These are phyloP conservation scores for Zaprionus africanus DNA, from an alignment of 1,140 invertebrate genomes.

Conservation along the genomic window DNA sequence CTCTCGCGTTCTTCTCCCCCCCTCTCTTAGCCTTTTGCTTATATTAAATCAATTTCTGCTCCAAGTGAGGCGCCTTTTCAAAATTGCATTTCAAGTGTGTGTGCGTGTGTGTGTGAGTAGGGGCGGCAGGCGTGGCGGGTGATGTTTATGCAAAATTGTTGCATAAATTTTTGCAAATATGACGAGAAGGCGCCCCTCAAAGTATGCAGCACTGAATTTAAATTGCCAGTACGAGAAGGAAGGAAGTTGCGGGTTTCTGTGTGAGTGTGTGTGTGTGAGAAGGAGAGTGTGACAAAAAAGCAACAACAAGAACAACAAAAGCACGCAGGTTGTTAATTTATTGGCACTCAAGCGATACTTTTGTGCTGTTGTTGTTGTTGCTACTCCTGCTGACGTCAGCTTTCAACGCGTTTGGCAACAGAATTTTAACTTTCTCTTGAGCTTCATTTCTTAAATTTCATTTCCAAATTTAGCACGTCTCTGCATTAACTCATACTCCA, in stretches of 20 bases:
- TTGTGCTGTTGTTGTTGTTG: slow-evolving; percentile 7
- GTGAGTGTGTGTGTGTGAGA: slow-evolving; percentile 6
- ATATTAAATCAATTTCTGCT: slow-evolving; percentile 50
- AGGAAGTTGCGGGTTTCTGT: slow-evolving; percentile 5
- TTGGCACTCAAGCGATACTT: slow-evolving; percentile 24
- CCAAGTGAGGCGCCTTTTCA: slow-evolving; percentile 16
- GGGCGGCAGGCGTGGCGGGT: slow-evolving; percentile 1
- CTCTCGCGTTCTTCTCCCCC: not conserved
- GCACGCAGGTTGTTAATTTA: slow-evolving; percentile 39
- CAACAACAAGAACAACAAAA: slow-evolving; percentile 12
- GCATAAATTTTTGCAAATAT: slow-evolving; percentile 51
- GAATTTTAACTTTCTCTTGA: slow-evolving; percentile 37
- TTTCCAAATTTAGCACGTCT: slow-evolving; percentile 79
- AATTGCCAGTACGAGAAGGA: slow-evolving; percentile 53
- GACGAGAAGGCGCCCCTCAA: slow-evolving; percentile 24
- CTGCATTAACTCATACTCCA: slow-evolving; percentile 28
- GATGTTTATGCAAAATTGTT: slow-evolving; percentile 48
- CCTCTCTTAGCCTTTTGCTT: not conserved
- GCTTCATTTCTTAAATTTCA: slow-evolving; percentile 70
- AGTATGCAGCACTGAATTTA: slow-evolving; percentile 72
- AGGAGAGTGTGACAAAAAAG: slow-evolving; percentile 28
- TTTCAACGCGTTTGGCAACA: slow-evolving; percentile 14
- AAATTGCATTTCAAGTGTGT: slow-evolving; percentile 44
- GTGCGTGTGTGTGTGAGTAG: not conserved
- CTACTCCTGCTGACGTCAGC: slow-evolving; percentile 32